Percentiles rank a stretch among this genome's conserved stretches.
Evolutionary conservation across 1,140 invertebrate genomes (phyloP).

Genomic region (Palaemon carinicauda): DNA sequence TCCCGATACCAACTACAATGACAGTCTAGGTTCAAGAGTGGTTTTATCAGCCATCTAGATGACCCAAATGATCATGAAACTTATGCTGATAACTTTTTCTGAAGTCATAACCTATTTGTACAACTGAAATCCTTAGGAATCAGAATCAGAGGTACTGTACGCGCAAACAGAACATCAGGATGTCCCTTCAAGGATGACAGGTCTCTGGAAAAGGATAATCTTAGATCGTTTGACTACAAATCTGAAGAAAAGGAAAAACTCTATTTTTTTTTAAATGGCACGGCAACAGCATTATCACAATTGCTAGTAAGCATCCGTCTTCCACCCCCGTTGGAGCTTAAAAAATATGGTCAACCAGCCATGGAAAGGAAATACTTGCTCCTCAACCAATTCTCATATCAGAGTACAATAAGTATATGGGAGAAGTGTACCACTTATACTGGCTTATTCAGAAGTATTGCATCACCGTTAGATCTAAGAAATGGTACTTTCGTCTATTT

Average conservation of each 20-base stretch:
- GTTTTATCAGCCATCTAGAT: too few relatives aligned
- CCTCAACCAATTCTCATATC: constrained; percentile 9
- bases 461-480: too few relatives aligned
- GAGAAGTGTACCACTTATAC: too few relatives aligned
- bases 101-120: too few relatives aligned
- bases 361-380: constrained; percentile 13
- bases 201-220: background rate
- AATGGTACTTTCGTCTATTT: too few relatives aligned
- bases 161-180: constrained; percentile 5
- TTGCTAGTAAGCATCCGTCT: constrained; percentile 11
- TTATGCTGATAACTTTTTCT: too few relatives aligned
- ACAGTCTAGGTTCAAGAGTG: too few relatives aligned
- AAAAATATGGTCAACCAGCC: constrained; percentile 19
- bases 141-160: constrained; percentile 16
- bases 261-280: too few relatives aligned
- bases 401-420: constrained; percentile 11
- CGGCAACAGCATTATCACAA: constrained; percentile 3
- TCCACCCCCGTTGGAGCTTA: background rate
- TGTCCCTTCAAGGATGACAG: constrained; percentile 12
- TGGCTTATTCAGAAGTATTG: too few relatives aligned
- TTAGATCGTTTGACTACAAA: constrained; percentile 19
- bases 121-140: background rate
- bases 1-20: too few relatives aligned
- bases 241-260: constrained; percentile 23
- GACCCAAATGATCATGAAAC: too few relatives aligned